Percentiles rank a stretch among this genome's conserved stretches.
Evolutionary conservation across 2,888 invertebrate genomes (phyloP).

Genomic region (Nomada goodeniana): DNA sequence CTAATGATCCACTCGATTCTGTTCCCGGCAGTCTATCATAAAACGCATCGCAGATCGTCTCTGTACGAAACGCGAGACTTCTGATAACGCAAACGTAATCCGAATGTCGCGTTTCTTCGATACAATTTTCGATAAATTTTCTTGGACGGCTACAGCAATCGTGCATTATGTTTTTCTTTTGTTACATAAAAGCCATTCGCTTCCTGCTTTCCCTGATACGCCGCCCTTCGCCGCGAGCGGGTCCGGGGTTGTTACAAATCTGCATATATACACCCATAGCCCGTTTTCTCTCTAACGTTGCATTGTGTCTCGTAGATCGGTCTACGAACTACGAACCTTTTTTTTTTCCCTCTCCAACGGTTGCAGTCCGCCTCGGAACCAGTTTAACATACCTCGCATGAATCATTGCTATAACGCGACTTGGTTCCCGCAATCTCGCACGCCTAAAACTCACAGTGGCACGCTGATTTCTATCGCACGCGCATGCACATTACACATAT

Average conservation of each 20-base stretch:
- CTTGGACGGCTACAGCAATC: neutral
- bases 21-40: neutral
- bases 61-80: neutral
- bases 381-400: constrained; percentile 73
- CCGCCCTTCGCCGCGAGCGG: constrained; percentile 14
- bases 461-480: neutral
- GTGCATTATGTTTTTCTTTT: constrained; percentile 36
- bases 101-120: neutral
- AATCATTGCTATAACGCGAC: constrained; percentile 69
- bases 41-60: neutral
- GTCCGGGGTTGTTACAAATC: constrained; percentile 34
- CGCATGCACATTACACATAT: neutral
- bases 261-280: constrained; percentile 17
- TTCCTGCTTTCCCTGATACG: constrained; percentile 45
- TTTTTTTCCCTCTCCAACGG: constrained; percentile 40
- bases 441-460: constrained; percentile 47
- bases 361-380: constrained; percentile 64
- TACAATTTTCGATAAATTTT: constrained; percentile 21
- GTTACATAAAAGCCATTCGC: constrained; percentile 34
- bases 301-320: constrained; percentile 67
- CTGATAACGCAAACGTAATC: neutral
- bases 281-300: constrained; percentile 64
- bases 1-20: neutral
- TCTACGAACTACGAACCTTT: constrained; percentile 43
- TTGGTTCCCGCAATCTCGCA: constrained; percentile 45